Evolutionary conservation across 2,797 vertebrate species (phyloP).

Genomic region (Mus minutoides): DNA sequence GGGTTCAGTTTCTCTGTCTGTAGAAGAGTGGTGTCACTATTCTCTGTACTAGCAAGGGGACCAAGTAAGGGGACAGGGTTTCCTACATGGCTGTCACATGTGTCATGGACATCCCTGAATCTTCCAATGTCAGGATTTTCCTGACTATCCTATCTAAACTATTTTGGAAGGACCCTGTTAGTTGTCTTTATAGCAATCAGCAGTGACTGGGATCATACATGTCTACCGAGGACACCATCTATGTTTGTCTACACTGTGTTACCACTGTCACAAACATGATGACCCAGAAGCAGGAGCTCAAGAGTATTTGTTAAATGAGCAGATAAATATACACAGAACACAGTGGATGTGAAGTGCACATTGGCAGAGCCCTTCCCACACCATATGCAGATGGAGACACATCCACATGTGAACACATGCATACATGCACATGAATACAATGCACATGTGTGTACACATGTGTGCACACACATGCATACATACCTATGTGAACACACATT

Average conservation of each 20-base stretch:
- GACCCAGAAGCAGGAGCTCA: not conserved
- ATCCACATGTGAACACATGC: not conserved
- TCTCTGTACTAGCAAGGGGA: not conserved
- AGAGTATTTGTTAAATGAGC: conserved; percentile 7
- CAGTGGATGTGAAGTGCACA: not conserved
- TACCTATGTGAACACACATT: rapidly evolving
- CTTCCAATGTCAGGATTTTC: not conserved
- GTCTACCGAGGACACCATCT: not conserved
- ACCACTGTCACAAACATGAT: not conserved
- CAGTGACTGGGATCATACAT: not conserved
- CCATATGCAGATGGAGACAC: not conserved
- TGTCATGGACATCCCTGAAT: not conserved
- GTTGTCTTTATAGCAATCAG: not conserved
- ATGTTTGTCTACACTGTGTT: not conserved
- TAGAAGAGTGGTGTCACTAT: not conserved
- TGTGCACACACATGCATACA: not conserved
- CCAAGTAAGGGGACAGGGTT: not conserved
- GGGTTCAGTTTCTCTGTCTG: not conserved
- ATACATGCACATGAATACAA: not conserved
- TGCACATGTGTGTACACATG: rapidly evolving
- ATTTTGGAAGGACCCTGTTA: not conserved
- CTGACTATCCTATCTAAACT: not conserved
- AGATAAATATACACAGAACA: not conserved
- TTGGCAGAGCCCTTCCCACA: not conserved
- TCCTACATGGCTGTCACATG: not conserved